phyloP scores from a whole-genome alignment of 2,888 invertebrate species.

The Aphrophora alni region DNA sequence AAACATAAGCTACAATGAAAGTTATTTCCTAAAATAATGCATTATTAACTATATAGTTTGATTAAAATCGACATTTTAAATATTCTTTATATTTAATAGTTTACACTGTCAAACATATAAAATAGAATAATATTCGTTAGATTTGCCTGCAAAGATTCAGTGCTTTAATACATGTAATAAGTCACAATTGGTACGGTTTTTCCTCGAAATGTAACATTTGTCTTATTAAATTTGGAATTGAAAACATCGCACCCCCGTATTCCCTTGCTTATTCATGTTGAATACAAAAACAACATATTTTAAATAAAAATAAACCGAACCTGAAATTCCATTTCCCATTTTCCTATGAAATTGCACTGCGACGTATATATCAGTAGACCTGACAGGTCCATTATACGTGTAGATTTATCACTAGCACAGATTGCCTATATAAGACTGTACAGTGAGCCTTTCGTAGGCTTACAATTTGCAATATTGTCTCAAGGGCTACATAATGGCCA shows the following conservation, averaged over 20 bases:
- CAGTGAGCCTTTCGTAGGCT: not conserved
- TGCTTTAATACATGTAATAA: no score
- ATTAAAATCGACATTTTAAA: no score
- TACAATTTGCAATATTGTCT: conserved; percentile 46
- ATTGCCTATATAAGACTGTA: not conserved
- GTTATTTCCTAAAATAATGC: no score
- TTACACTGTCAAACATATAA: no score
- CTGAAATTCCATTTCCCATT: not conserved
- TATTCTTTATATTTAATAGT: no score
- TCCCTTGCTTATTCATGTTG: not conserved
- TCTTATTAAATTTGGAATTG: not conserved
- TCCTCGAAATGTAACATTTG: no score
- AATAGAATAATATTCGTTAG: no score
- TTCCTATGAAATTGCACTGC: not conserved
- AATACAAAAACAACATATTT: not conserved
- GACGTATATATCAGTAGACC: not conserved
- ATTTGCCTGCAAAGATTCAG: no score
- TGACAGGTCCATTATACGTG: not conserved
- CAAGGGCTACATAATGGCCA: conserved; percentile 45
- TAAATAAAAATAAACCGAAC: not conserved
- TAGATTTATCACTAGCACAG: not conserved
- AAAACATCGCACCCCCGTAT: not conserved
- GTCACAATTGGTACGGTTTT: no score
- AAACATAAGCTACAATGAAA: no score
- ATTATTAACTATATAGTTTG: no score